These are phyloP conservation scores for Cassiopea andromeda DNA, from an alignment of 30 jellyfish, hydroid and myxozoan species.

Conservation along the genomic window DNA sequence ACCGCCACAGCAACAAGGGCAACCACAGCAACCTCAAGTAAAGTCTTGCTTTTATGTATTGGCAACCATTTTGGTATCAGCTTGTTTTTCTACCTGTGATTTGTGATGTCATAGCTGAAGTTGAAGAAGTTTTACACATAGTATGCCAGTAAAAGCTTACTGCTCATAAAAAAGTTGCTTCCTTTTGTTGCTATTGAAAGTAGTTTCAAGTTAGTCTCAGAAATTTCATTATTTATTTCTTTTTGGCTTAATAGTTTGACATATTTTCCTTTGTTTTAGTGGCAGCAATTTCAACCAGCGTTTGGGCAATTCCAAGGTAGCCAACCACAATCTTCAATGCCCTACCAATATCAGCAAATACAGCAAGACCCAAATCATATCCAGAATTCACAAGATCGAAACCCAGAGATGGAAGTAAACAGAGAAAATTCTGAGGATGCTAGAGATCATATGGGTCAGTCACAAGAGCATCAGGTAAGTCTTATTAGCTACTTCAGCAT, in stretches of 20 bases:
- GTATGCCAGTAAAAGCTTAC: background rate
- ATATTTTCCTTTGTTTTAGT: background rate
- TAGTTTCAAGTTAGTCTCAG: background rate
- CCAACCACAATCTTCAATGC: conserved; percentile 53
- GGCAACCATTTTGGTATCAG: background rate
- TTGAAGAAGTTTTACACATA: background rate
- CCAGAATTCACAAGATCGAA: conserved; percentile 31
- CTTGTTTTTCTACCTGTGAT: background rate
- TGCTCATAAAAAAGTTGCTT: too few species aligned
- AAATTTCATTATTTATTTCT: background rate
- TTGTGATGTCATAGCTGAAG: background rate
- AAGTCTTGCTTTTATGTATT: background rate
- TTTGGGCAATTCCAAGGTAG: conserved; percentile 48
- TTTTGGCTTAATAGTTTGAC: background rate
- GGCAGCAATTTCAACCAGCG: conserved; percentile 68
- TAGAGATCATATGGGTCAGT: conserved; percentile 39
- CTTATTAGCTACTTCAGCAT: too few species aligned
- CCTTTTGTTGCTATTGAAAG: too few species aligned
- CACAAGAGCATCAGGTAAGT: conserved; percentile 2
- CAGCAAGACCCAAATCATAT: conserved; percentile 40
- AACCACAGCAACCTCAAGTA: conserved; percentile 33
- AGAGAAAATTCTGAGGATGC: conserved; percentile 24
- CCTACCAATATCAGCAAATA: conserved; percentile 58
- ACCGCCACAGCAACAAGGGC: conserved; percentile 34
- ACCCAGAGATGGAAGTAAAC: conserved; percentile 33